A percentile compares a stretch with the other conserved stretches of the same genome.
These are phyloP conservation scores for Tretioscincus oriximinensis DNA, from an alignment of 2,113 vertebrate genomes.

Conservation along the genomic window DNA sequence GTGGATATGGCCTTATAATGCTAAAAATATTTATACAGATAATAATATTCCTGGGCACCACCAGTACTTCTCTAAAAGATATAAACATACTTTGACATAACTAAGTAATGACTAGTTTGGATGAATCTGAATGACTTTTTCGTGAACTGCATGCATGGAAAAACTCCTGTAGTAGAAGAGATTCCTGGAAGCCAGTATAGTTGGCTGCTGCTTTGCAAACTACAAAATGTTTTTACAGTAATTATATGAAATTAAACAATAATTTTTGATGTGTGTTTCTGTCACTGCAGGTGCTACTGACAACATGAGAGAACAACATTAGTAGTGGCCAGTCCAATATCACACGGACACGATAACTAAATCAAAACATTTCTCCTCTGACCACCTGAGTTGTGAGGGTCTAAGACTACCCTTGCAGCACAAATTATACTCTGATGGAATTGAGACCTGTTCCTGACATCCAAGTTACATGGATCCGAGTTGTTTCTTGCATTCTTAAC, in stretches of 20 bases:
- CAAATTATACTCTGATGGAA: neutral
- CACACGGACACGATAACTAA: neutral
- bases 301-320: neutral
- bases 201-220: neutral
- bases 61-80: neutral
- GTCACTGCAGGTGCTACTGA: neutral
- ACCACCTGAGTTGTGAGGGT: neutral
- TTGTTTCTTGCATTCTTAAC: conserved; percentile 6
- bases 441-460: neutral
- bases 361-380: neutral
- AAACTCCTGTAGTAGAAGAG: neutral
- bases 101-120: neutral
- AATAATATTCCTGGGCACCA: no score
- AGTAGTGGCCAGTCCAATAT: neutral
- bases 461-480: fast-evolving
- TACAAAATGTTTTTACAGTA: neutral
- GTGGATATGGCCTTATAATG: no score
- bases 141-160: neutral
- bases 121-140: neutral
- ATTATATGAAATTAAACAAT: neutral
- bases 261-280: neutral
- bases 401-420: no score
- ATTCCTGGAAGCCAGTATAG: neutral
- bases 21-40: no score
- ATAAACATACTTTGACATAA: neutral